Percentiles rank a stretch among this genome's conserved stretches.
phyloP scores from a whole-genome alignment of 2,797 vertebrate species.

The Pseudochirops corinnae region DNA sequence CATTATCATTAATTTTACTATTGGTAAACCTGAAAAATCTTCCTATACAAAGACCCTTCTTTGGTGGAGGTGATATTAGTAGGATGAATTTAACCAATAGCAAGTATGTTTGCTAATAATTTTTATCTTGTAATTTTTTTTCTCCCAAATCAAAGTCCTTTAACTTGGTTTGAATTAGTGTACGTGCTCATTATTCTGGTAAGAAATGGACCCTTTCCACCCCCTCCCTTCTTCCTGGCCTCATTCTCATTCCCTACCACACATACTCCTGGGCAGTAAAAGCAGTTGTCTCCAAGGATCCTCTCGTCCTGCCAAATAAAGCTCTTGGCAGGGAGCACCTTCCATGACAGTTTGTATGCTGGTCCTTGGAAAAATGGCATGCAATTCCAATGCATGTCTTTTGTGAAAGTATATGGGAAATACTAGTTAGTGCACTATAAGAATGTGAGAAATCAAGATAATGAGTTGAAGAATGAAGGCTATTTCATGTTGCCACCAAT shows the following conservation, averaged over 20 bases:
- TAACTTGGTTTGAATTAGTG: background rate
- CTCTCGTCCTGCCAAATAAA: conserved; percentile 48
- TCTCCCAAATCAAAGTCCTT: conserved; percentile 1
- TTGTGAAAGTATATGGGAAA: conserved; percentile 54
- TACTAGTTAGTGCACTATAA: conserved; percentile 40
- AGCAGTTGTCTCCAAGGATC: conserved; percentile 49
- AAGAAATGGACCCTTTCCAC: conserved; percentile 36
- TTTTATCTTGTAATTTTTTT: background rate
- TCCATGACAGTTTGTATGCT: conserved; percentile 44
- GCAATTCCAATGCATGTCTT: conserved; percentile 36
- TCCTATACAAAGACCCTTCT: background rate
- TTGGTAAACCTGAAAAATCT: background rate
- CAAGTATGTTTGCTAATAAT: background rate
- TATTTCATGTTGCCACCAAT: conserved; percentile 51
- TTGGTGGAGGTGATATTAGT: fast-evolving
- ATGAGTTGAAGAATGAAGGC: conserved; percentile 63
- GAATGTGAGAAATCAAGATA: conserved; percentile 41
- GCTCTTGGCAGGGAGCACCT: conserved; percentile 59
- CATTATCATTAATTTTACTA: background rate
- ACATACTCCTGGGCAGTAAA: conserved; percentile 46
- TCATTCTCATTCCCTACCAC: conserved; percentile 37
- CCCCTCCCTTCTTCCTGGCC: conserved; percentile 42
- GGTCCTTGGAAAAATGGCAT: conserved; percentile 28
- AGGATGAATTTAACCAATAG: background rate
- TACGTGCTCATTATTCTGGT: conserved; percentile 59